These are phyloP conservation scores for Masnerella sp. DNA, from an alignment of 2,888 invertebrate genomes.

Conservation along the genomic window DNA sequence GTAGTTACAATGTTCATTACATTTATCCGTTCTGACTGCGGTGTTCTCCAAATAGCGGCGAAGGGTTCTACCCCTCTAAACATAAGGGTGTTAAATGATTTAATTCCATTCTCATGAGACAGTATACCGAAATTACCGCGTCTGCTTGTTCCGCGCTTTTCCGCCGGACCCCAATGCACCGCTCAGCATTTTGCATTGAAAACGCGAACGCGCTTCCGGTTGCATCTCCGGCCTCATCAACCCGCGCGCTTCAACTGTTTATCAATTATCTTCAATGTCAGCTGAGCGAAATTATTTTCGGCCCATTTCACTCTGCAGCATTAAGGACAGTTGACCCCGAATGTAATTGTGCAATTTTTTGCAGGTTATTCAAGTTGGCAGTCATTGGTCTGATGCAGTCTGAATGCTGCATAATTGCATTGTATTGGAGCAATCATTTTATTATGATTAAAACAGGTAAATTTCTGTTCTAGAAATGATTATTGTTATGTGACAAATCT, in stretches of 20 bases:
- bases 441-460: no score
- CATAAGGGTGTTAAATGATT: constrained; percentile 76
- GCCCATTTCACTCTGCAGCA: constrained; percentile 12
- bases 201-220: constrained; percentile 57
- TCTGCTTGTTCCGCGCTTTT: constrained; percentile 69
- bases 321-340: background rate
- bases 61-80: constrained; percentile 63
- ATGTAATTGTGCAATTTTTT: constrained; percentile 29
- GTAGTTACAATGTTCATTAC: constrained; percentile 75
- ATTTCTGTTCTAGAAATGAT: no score
- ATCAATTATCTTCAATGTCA: constrained; percentile 58
- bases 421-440: no score
- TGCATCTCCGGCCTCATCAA: constrained; percentile 54
- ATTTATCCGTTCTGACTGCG: constrained; percentile 71
- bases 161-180: constrained; percentile 56
- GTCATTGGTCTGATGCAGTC: no score
- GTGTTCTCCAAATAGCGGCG: constrained; percentile 68
- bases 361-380: no score
- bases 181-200: constrained; percentile 59
- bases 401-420: no score
- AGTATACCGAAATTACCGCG: constrained; percentile 72
- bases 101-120: constrained; percentile 73
- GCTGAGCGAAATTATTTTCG: constrained; percentile 29
- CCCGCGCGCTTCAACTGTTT: constrained; percentile 39
- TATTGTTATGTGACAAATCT: no score